Conservation (phyloP, 2,888 invertebrate species). For the Cataglyphis cursor region DNA sequence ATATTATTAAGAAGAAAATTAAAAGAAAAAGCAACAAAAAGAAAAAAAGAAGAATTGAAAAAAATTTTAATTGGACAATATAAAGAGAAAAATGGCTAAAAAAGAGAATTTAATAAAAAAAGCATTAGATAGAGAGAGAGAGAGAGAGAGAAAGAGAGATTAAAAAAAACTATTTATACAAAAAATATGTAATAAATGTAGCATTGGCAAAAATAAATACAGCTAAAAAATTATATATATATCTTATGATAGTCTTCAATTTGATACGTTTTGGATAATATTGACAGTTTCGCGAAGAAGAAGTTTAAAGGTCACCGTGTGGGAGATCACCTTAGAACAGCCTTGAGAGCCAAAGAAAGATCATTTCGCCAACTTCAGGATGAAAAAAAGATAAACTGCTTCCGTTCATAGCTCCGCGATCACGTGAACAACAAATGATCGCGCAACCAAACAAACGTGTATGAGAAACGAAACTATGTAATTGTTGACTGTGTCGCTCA, state of each 20-base stretch:
- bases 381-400: constrained; percentile 63
- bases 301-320: constrained; percentile 60
- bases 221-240: neutral
- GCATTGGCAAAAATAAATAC: neutral
- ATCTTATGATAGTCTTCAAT: neutral
- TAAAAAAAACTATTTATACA: neutral
- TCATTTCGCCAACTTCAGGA: constrained; percentile 9
- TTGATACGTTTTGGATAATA: neutral
- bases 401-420: neutral
- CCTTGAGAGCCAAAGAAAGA: constrained; percentile 67
- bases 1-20: neutral
- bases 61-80: neutral
- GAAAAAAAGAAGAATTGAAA: neutral
- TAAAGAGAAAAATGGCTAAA: neutral
- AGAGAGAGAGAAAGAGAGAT: neutral
- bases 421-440: constrained; percentile 45
- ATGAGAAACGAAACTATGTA: constrained; percentile 3
- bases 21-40: neutral
- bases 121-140: neutral
- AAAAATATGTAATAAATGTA: constrained; percentile 2
- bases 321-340: constrained; percentile 63
- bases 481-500: neutral
- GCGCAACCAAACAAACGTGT: constrained; percentile 4
- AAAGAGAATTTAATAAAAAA: neutral
- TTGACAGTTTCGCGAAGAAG: neutral